Evolutionary conservation across 1,140 invertebrate species (phyloP), one percentile per base, ranked within the genome.

Genomic region (Ceratina calcarata): DNA sequence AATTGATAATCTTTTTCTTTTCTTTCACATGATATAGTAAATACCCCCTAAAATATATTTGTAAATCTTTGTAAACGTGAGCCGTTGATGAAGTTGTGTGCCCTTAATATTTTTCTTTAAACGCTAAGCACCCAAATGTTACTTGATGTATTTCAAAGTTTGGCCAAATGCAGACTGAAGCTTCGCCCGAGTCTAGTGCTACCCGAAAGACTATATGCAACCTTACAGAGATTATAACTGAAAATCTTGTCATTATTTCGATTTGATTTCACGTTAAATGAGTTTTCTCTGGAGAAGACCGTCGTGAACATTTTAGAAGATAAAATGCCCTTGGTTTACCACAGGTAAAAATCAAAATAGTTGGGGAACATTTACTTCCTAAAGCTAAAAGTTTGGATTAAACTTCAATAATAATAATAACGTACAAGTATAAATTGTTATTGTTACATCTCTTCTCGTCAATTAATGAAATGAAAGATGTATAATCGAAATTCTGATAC

Each of bases 171-270:
- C 80, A 61, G 18, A 78, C 37, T 85, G n/a, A 75, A 87, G 64
- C 75, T 84, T 83, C 73, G 16, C 61, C 77, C 65, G 57, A 84
- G 37, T 82, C 83, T 88, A 90, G 79, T 90, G 88, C 86, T 90
- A 90, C 80, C 78, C 85, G 81, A 84, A 81, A 84, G 37, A 24
- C 68, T 88, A 81, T 71, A 62, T 71, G 85, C 82, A 86, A 49
- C 69, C 18, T 15, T 75, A 75, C 60, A 86, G 83, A 85, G 85
- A 87, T 22, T 66, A 80, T 77, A 66, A 13, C 57, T 49, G 70
- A 70, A 16, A 18, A 58, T 37, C 13, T 58, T 6, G 12, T n/a
- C 10, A 15, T 37, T 58, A 55, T 15, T 22, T 62, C 24, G 16
- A 15, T 71, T 51, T 61, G 51, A 24, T 67, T 67, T 45, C 10